Evolutionary conservation across 2,797 vertebrate species (phyloP).

Genomic region (Gadopsis bispinosus): DNA sequence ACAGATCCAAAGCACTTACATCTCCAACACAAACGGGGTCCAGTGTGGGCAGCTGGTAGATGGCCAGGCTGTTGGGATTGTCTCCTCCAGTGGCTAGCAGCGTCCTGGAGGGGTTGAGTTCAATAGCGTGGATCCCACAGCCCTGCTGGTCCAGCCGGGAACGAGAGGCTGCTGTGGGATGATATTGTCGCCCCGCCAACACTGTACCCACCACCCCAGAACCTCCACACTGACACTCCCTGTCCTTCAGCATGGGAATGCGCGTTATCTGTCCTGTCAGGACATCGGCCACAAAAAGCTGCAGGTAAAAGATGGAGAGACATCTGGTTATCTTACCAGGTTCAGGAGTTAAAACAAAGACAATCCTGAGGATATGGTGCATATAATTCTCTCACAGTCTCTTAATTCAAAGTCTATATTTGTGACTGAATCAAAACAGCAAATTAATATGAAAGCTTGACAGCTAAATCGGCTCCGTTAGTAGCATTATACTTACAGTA

Average conservation of each 20-base stretch:
- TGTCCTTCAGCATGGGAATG: constrained; percentile 97
- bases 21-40: constrained; percentile 98
- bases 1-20: constrained; percentile 85
- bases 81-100: constrained; percentile 97
- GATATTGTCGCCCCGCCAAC: constrained; percentile 65
- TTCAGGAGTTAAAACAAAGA: background rate
- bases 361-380: background rate
- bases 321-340: background rate
- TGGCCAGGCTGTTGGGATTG: constrained; percentile 97
- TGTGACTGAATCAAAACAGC: background rate
- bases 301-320: constrained; percentile 24
- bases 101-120: constrained; percentile 94
- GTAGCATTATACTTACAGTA: background rate
- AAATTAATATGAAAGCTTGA: background rate
- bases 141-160: constrained; percentile 91
- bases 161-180: constrained; percentile 67
- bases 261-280: constrained; percentile 95
- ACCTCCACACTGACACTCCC: constrained; percentile 81
- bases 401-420: too few species aligned
- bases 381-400: too few species aligned
- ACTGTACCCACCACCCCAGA: constrained; percentile 61
- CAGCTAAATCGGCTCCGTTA: background rate
- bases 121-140: constrained; percentile 98
- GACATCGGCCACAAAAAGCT: constrained; percentile 97
- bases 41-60: constrained; percentile 95